A percentile compares a stretch with the other conserved stretches of the same genome.
Conservation (phyloP, 2,113 vertebrate genomes). For the Formicarius rufipectus region DNA sequence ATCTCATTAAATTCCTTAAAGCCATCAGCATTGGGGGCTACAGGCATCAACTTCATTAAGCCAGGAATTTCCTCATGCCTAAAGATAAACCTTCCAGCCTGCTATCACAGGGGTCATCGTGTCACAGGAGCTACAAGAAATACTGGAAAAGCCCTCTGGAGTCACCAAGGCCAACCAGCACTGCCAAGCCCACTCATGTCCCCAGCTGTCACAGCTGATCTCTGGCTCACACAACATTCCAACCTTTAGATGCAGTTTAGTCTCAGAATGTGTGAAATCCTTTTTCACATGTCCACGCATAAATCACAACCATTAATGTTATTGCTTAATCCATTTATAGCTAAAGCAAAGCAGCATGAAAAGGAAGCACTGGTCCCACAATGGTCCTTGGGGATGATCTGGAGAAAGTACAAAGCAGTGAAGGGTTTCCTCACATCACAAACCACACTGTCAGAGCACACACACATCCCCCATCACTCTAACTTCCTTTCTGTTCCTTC, state of each 20-base stretch:
- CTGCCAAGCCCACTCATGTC: neutral
- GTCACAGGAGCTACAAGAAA: neutral
- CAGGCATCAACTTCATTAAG: neutral
- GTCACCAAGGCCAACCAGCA: neutral
- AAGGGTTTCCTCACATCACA: neutral
- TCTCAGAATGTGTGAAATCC: neutral
- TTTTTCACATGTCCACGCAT: neutral
- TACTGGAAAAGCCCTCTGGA: neutral
- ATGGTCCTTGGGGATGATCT: neutral
- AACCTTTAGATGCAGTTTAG: neutral
- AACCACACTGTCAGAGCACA: neutral
- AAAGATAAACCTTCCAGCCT: neutral
- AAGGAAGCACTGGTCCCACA: neutral
- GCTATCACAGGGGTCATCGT: neutral
- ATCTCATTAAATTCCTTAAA: neutral
- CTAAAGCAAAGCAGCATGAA: neutral
- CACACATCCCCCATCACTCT: neutral
- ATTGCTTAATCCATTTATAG: slow-evolving; percentile 4
- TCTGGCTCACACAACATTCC: neutral
- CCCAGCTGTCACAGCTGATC: neutral
- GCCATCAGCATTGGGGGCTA: fast-evolving
- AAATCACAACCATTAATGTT: neutral
- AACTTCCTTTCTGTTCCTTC: neutral
- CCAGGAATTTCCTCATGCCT: no score
- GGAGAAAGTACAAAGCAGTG: neutral